Base-by-base conservation (phyloP, 35 echinoderm and acorn worm species). In the Eucidaris tribuloides region DNA sequence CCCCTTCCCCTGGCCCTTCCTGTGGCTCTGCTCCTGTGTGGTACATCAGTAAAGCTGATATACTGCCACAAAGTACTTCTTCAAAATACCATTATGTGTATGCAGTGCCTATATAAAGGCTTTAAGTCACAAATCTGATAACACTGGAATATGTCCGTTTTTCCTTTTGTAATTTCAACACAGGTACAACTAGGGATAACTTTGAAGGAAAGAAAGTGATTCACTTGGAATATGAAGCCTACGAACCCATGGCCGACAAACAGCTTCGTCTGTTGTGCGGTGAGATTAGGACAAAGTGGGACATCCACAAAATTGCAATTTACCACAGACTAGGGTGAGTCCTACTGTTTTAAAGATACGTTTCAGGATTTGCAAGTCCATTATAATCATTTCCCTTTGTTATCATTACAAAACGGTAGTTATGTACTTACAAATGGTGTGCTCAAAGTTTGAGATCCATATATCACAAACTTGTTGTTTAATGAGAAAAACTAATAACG, bases 101-200 rank as follows among this genome's bases (percentile, higher is more conserved):
- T 52, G 48, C 9, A 52, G n/a, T n/a, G n/a, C n/a, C 9, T n/a
- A 11, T n/a, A 11, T 52, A 11, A n/a, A 52, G 48, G 9, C n/a
- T 52, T 52, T 52, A 52, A 9, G n/a, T 52, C n/a, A 9, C 9
- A n/a, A n/a, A 52, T 11, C 48, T 52, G n/a, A 52, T 11, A n/a
- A 11, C 48, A 11, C n/a, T 52, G 48, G 9, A 52, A 52, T n/a
- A 52, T 52, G 9, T 52, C 48, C 9, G 9, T 9, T n/a, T 11
- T 52, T 11, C 9, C 48, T 52, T 52, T 52, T 52, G 9, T 11
- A 52, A 11, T 52, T 52, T 52, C 48, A 11, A 52, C 48, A 52
- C 48, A 96, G 93, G 93, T 24, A 96, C 89, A 79, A 96, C 93
- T 23, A 82, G 93, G 45, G 82, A 96, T 39, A 91, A 96, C 76